These are phyloP conservation scores for Miniopterus natalensis DNA, from an alignment of 2,113 vertebrate species.

Conservation along the genomic window DNA sequence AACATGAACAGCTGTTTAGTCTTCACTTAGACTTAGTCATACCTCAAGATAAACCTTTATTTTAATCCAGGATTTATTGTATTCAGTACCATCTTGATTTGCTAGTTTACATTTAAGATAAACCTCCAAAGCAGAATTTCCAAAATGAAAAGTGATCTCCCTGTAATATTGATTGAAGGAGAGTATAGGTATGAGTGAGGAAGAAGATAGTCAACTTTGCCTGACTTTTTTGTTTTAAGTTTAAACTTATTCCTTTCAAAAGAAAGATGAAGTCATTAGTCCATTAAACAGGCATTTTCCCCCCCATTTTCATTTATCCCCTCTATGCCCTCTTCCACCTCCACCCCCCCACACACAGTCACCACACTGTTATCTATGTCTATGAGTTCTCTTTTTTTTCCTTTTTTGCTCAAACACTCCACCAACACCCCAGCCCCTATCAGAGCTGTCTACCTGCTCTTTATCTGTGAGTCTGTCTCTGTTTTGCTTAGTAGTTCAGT, in stretches of 20 bases:
- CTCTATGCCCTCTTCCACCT: too few species aligned
- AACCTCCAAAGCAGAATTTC: not conserved
- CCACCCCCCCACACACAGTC: too few species aligned
- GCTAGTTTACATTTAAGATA: conserved; percentile 18
- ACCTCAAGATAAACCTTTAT: not conserved
- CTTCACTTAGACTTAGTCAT: not conserved
- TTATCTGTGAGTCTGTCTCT: not conserved
- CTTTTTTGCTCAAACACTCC: not conserved
- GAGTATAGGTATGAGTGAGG: not conserved
- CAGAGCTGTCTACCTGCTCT: not conserved
- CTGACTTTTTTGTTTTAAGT: not conserved
- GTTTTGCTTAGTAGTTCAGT: not conserved
- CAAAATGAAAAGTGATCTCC: conserved; percentile 8
- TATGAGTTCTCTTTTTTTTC: too few species aligned
- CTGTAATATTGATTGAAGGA: not conserved
- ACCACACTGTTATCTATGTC: too few species aligned
- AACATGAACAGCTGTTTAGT: not conserved
- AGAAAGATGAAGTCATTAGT: not conserved
- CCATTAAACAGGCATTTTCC: not conserved
- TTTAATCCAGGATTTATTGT: conserved; percentile 33
- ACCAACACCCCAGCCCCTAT: not conserved
- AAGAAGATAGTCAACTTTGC: not conserved
- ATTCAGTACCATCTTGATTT: not conserved
- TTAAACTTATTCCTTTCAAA: conserved; percentile 11
- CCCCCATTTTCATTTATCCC: too few species aligned